phyloP scores from a whole-genome alignment of 2,113 vertebrate species.

The Daubentonia madagascariensis region DNA sequence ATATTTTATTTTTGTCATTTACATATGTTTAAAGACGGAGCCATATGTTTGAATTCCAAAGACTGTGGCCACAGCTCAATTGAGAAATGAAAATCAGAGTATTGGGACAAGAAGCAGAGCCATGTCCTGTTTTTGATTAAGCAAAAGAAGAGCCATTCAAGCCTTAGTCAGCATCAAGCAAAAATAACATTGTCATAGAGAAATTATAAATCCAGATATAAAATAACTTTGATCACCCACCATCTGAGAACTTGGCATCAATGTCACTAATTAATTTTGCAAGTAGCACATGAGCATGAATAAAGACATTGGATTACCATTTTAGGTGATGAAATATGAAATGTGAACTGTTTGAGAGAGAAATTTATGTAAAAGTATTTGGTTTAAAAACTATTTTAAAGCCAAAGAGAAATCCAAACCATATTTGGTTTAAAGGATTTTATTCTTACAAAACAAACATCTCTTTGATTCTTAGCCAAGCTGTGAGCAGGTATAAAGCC shows the following conservation, averaged over 20 bases:
- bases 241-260: not conserved
- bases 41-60: not conserved
- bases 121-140: not conserved
- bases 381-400: not conserved
- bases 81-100: not conserved
- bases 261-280: not conserved
- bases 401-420: not conserved
- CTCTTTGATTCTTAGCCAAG: not conserved
- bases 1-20: not conserved
- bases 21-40: not conserved
- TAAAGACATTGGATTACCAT: not conserved
- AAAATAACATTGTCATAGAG: not conserved
- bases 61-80: not conserved
- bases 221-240: not conserved
- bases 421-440: not conserved
- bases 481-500: not conserved
- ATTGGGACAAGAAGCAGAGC: not conserved
- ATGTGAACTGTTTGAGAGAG: not conserved
- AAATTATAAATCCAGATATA: not conserved
- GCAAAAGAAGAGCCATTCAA: not conserved
- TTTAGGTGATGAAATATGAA: not conserved
- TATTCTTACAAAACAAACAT: conserved; percentile 27
- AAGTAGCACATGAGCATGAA: not conserved
- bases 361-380: not conserved
- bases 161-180: not conserved